Percentiles rank a stretch among this genome's conserved stretches.
These are phyloP conservation scores for Anableps anableps DNA, from an alignment of 2,797 vertebrate genomes.

Conservation along the genomic window DNA sequence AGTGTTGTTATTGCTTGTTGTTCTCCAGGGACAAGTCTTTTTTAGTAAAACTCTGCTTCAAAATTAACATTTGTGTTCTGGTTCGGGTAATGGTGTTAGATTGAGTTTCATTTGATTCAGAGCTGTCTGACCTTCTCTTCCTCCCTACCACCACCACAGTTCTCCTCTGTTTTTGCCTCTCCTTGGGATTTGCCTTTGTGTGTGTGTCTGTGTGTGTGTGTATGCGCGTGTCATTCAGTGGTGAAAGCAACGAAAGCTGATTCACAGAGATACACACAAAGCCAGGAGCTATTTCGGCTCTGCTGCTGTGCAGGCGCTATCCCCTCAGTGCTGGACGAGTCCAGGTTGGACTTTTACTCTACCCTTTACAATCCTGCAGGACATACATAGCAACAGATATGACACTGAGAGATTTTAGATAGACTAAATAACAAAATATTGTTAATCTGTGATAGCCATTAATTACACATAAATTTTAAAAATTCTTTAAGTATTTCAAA, in stretches of 20 bases:
- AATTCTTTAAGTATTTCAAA: conserved; percentile 19
- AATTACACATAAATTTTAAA: conserved; percentile 47
- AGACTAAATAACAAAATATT: conserved; percentile 15
- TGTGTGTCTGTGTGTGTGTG: conserved; percentile 65
- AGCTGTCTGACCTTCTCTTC: conserved; percentile 84
- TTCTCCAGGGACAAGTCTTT: background rate
- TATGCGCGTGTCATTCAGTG: conserved; percentile 81
- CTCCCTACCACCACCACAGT: conserved; percentile 66
- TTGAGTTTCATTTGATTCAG: conserved; percentile 80
- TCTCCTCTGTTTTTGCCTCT: conserved; percentile 62
- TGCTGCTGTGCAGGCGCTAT: conserved; percentile 61
- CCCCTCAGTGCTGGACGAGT: conserved; percentile 58
- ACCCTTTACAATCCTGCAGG: conserved; percentile 30
- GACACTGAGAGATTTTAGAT: background rate
- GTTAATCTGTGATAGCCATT: conserved; percentile 23
- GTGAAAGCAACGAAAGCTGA: conserved; percentile 81
- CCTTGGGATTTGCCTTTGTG: conserved; percentile 86
- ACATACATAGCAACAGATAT: conserved; percentile 32
- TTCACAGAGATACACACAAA: conserved; percentile 85
- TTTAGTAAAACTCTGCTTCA: conserved; percentile 48
- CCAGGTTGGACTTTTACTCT: conserved; percentile 65
- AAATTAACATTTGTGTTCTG: conserved; percentile 52
- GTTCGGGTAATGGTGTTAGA: conserved; percentile 77
- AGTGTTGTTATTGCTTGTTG: conserved; percentile 8
- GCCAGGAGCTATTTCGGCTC: conserved; percentile 74